Conservation (phyloP, 2,888 invertebrate genomes). For the Doris montereyensis region DNA sequence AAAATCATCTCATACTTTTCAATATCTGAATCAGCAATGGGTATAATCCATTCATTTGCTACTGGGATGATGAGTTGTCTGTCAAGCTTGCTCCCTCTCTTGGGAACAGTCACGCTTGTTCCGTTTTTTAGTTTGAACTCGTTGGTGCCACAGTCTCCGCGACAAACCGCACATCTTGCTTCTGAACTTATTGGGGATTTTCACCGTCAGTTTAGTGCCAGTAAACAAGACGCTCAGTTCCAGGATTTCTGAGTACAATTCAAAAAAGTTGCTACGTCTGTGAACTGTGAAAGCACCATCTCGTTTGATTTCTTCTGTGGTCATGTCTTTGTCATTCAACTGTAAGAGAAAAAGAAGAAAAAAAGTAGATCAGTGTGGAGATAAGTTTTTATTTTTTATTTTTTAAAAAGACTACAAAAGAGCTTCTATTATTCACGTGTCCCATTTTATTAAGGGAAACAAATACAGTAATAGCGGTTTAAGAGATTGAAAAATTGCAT, state of each 20-base stretch:
- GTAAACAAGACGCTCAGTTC: background rate
- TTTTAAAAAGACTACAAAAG: no score
- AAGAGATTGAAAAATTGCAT: no score
- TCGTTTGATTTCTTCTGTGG: no score
- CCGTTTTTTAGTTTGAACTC: background rate
- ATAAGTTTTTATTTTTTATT: no score
- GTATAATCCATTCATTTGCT: background rate
- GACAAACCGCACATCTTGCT: slow-evolving; percentile 10
- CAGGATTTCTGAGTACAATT: background rate
- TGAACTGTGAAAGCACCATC: background rate
- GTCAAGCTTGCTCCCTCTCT: background rate
- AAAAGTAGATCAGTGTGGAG: no score
- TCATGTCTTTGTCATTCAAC: no score
- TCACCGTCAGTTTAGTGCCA: background rate
- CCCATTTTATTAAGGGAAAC: no score
- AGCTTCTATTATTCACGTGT: no score
- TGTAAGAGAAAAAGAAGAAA: no score
- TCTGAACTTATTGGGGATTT: background rate
- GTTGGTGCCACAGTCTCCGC: background rate
- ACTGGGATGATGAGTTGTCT: background rate
- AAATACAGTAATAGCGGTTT: no score
- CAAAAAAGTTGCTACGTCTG: background rate
- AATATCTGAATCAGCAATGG: background rate
- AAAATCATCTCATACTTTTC: background rate
- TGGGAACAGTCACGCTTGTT: background rate